Evolutionary conservation across 2,797 vertebrate genomes (phyloP).

Genomic region (Sarcoramphus papa): DNA sequence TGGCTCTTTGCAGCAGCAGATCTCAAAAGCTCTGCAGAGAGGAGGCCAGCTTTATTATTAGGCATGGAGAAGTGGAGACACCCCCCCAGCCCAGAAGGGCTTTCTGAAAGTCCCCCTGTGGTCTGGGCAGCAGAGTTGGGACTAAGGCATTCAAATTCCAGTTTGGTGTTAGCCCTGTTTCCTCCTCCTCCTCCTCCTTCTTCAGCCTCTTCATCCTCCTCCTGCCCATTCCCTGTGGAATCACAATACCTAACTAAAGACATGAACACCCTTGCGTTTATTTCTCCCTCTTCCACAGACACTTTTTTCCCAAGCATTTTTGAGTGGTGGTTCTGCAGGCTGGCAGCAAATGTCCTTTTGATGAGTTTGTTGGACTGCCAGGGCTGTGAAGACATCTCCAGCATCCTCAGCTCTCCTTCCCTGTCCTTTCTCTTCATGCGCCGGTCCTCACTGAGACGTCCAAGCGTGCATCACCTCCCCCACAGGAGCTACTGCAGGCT

Average conservation of each 20-base stretch:
- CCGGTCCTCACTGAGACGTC: rapidly evolving
- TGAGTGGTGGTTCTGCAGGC: neutral
- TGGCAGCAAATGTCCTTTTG: neutral
- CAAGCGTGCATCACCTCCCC: neutral
- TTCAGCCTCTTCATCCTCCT: neutral
- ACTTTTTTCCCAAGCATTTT: neutral
- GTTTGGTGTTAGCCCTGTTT: neutral
- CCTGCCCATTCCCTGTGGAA: neutral
- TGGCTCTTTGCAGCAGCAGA: neutral
- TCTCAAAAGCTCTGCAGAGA: neutral
- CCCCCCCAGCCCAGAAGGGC: neutral
- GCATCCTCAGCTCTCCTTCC: neutral
- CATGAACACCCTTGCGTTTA: neutral
- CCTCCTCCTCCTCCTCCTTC: neutral
- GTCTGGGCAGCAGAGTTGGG: neutral
- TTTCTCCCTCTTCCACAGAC: neutral
- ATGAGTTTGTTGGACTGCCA: neutral
- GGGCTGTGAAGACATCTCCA: neutral
- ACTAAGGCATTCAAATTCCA: neutral
- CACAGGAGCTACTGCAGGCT: neutral
- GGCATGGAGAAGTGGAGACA: neutral
- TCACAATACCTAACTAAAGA: neutral
- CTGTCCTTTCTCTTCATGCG: neutral
- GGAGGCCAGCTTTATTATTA: neutral
- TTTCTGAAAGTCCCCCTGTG: neutral